Evolutionary conservation across 2,888 invertebrate genomes (phyloP), one percentile per base, ranked within the genome.

Genomic region (Pecten maximus): DNA sequence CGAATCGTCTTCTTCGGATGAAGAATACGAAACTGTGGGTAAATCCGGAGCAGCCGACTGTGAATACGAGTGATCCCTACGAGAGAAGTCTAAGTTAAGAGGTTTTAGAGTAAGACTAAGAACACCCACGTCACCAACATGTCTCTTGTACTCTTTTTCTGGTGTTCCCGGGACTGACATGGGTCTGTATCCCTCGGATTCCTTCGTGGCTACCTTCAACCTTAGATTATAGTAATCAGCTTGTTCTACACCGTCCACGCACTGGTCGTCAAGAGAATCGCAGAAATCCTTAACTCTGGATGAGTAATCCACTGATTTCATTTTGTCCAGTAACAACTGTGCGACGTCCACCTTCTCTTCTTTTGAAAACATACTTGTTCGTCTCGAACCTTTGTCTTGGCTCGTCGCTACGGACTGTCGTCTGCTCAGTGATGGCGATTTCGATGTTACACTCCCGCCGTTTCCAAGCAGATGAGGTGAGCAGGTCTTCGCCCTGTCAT

Each of bases 171-270:
- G 94, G 6, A 94, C 91, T 0, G 88, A 40, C 10, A 87, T 40
- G 16, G 60, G 86, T 28, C 89, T 50, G 28, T 92, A 91, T 10
- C 88, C 89, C 40, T 89, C 39, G 0, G 91, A 89, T 35, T 92
- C 90, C 44, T 91, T 92, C 23, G 91, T 74, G 10, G 93, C 91
- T 6, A 92, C 88, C 87, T 93, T 91, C 16, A 94, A 91, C 54
- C 94, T 89, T 28, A 93, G 91, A 0, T 94, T 92, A 89, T 95
- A 95, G 60, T 94, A 95, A 89, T 95, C 95, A 6, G 92, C 90
- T 28, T 91, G 90, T 6, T 92, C 93, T 12, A 92, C 89, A 4
- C 92, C 91, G 40, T 90, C 89, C 40, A 90, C 89, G n/a, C 91
- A 92, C 48, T 92, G 89, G 3, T 91, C 89, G 12, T 93, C 92